Base-by-base conservation (phyloP, 2,113 vertebrate genomes). In the Trichomycterus rosablanca region DNA sequence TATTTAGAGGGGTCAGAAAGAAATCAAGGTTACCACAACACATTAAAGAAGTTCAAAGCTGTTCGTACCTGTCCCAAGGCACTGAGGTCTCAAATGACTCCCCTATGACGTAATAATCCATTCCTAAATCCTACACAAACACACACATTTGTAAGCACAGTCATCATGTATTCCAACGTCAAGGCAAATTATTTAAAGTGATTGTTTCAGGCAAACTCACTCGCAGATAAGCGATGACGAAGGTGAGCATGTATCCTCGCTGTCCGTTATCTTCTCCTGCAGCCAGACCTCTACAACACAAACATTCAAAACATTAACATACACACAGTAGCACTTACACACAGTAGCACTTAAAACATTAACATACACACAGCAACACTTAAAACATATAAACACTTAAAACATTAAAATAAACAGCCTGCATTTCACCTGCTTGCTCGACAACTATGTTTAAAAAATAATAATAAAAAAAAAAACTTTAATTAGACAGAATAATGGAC, bases 191-290 rank as follows among this genome's bases (percentile, higher is more conserved):
- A n/a, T 18, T 5, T 51, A 7, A 20, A 50, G 12, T 14, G 8
- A 39, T 16, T 11, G n/a, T 11, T 3, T 14, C 3, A 56, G 46
- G 3, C 22, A 63, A 74, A 93, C 93, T 72, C 87, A 99, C 96
- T 87, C 96, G 91, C 76, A 99, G 86, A 76, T 98, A 98, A 65
- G 96, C 96, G 4, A 99, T 99, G 81, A 97, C 89, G 79, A 94
- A 98, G 55, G 96, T 99, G 81, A 99, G 82, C 90, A 99, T 92
- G 85, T 99, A 99, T 72, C 96, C 96, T 82, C 94, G 92, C 81
- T 99, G 96, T 58, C 96, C 96, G 80, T 99, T 98, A 85, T 99
- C 96, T 86, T 99, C 96, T 84, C 96, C 96, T 83, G 91, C 93
- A 84, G 96, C 95, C 84, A 99, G 88, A 59, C 96, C 96, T 75